Base-by-base conservation (phyloP, 2,888 invertebrate species). In the Augiades crinisus region DNA sequence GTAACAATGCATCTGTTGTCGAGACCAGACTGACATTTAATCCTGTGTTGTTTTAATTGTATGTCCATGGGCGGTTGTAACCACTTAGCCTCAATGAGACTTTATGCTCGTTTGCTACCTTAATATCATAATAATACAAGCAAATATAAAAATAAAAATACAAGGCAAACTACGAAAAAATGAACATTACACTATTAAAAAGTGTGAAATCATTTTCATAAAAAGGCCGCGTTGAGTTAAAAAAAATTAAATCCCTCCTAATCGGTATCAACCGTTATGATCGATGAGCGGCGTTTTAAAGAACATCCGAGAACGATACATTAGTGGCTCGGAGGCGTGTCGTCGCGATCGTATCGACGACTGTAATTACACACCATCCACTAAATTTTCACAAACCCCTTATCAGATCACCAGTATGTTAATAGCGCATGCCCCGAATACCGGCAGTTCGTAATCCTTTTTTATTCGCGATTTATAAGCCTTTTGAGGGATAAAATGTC, bases 341-440 rank as follows among this genome's bases (percentile, higher is more conserved):
- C 72, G 65, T 63, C 60, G 58, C 63, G 83, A 83, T 83, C 58
- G 62, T 83, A 84, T 84, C 83, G 63, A 50, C 52, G 49, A 47
- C 61, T 65, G 79, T 83, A 83, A 84, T 84, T 84, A 81, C 75
- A 76, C 64, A 70, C 76, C 75, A 73, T 80, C 74, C 78, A 82
- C 81, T 76, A 83, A 84, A 82, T 85, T 84, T 83, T 78, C 81
- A 78, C 84, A 82, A 81, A 80, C 76, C 65, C 64, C 60, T 75
- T 84, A 85, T 85, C 84, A 63, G 84, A 85, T 85, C 74, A 17
- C 22, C 68, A 72, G 81, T 81, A 81, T 81, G 81, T 79, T 84
- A 83, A 83, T 83, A 74, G 75, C 78, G 70, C 78, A 79, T 79
- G 81, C 81, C 70, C 75, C 62, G 70, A 81, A 80, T 75, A 67